Conservation (phyloP, 2,113 vertebrate species). For the Gymnocephalus cernua region DNA sequence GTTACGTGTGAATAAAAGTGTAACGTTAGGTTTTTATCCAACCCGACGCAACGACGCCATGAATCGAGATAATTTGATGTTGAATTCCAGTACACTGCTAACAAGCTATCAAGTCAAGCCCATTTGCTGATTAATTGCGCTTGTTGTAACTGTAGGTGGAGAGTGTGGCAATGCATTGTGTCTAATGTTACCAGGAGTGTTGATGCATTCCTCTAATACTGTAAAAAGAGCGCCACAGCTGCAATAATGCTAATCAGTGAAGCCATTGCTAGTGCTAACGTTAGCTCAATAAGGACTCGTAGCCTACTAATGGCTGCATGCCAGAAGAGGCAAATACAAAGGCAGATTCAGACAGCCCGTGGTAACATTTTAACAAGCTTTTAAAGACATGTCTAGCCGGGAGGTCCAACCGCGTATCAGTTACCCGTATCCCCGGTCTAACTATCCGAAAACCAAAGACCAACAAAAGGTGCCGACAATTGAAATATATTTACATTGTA, state of each 20-base stretch:
- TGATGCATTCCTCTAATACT: background rate
- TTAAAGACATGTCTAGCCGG: slow-evolving; percentile 22
- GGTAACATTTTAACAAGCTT: slow-evolving; percentile 50
- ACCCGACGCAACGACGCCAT: slow-evolving; percentile 70
- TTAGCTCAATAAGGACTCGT: slow-evolving; percentile 77
- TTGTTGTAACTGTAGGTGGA: background rate
- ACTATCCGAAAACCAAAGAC: background rate
- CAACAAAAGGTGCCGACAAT: slow-evolving; percentile 17
- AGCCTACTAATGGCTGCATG: slow-evolving; percentile 82
- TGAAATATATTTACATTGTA: slow-evolving; percentile 78
- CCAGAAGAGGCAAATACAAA: slow-evolving; percentile 83
- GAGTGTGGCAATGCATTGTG: background rate
- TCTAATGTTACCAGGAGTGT: background rate
- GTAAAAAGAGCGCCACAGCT: background rate
- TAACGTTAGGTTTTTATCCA: background rate
- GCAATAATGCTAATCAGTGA: slow-evolving; percentile 55
- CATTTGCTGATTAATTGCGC: slow-evolving; percentile 25
- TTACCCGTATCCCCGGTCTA: background rate
- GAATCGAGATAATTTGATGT: slow-evolving; percentile 76
- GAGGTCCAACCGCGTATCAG: background rate
- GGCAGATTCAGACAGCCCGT: slow-evolving; percentile 61
- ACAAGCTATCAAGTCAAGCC: slow-evolving; percentile 54
- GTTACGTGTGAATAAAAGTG: slow-evolving; percentile 30
- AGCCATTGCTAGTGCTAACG: slow-evolving; percentile 73
- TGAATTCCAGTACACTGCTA: slow-evolving; percentile 73